Percentiles rank a stretch among this genome's conserved stretches.
phyloP scores from a whole-genome alignment of 1,140 invertebrate species.

The Chlorops oryzae region DNA sequence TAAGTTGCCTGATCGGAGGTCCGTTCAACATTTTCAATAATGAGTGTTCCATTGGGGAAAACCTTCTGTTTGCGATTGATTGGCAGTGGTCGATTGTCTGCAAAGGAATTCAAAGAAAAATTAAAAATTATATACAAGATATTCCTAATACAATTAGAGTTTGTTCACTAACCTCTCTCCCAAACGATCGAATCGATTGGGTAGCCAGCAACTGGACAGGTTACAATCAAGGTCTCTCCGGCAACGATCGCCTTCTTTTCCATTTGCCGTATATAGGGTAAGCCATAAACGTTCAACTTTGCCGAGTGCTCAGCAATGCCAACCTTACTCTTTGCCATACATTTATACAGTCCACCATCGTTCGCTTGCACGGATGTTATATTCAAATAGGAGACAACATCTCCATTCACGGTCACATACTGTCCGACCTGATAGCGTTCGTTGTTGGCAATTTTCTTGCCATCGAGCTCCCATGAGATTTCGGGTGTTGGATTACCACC shows the following conservation, averaged over 20 bases:
- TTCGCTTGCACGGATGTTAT: constrained; percentile 87
- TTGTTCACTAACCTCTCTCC: constrained; percentile 63
- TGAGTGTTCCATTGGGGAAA: constrained; percentile 86
- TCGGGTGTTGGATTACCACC: constrained; percentile 81
- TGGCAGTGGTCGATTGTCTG: constrained; percentile 63
- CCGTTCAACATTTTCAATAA: constrained; percentile 89
- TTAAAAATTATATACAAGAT: too few relatives aligned
- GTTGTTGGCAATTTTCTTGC: constrained; percentile 72
- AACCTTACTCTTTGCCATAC: constrained; percentile 85
- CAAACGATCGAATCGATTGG: constrained; percentile 90
- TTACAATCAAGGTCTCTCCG: constrained; percentile 79
- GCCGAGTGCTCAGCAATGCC: constrained; percentile 80
- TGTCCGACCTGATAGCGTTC: constrained; percentile 74
- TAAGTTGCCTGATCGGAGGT: constrained; percentile 89
- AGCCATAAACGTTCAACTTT: constrained; percentile 85
- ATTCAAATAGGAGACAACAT: constrained; percentile 90
- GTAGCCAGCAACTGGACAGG: constrained; percentile 90
- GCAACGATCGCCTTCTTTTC: constrained; percentile 92
- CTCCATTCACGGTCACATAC: constrained; percentile 80
- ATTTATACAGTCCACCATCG: constrained; percentile 89
- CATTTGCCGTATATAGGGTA: constrained; percentile 84
- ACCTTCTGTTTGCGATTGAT: constrained; percentile 94
- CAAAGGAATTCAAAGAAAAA: neutral
- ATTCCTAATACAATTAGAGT: neutral
- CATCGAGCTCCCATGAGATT: constrained; percentile 91